phyloP scores from a whole-genome alignment of 2,888 invertebrate species.

The Muscina levida region DNA sequence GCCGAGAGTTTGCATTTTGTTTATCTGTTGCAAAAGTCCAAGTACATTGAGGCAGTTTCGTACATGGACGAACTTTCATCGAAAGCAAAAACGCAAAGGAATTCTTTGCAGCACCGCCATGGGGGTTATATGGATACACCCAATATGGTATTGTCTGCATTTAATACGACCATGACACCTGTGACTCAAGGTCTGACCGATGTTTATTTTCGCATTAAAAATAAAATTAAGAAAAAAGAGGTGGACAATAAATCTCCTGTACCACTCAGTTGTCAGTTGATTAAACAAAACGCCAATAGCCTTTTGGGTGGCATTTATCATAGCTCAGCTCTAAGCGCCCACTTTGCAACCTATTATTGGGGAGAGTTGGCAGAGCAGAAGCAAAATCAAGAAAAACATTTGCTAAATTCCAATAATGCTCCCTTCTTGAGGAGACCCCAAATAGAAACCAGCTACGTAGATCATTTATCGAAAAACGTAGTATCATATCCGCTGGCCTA shows the following conservation, averaged over 20 bases:
- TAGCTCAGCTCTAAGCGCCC: conserved; percentile 75
- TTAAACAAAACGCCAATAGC: conserved; percentile 74
- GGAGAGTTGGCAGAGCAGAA: conserved; percentile 65
- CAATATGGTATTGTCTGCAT: conserved; percentile 75
- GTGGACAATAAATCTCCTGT: conserved; percentile 68
- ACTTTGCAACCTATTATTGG: conserved; percentile 74
- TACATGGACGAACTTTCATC: conserved; percentile 76
- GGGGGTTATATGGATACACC: conserved; percentile 72
- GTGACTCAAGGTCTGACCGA: conserved; percentile 75
- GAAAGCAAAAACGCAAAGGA: conserved; percentile 62
- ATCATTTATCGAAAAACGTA: conserved; percentile 59
- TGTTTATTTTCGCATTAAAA: conserved; percentile 75
- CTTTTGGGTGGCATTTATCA: conserved; percentile 75
- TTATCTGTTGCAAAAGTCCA: conserved; percentile 76
- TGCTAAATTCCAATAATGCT: conserved; percentile 73
- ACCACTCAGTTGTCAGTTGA: conserved; percentile 77
- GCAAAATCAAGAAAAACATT: conserved; percentile 51
- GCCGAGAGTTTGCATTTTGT: conserved; percentile 77
- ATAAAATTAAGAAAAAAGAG: conserved; percentile 71
- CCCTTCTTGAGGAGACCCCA: conserved; percentile 76
- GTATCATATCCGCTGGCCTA: conserved; percentile 73
- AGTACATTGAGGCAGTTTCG: conserved; percentile 78
- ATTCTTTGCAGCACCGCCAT: conserved; percentile 24
- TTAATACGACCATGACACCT: conserved; percentile 77
- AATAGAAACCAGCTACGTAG: conserved; percentile 64